phyloP scores from a whole-genome alignment of 2,797 vertebrate species.

The Serranus cabrilla region DNA sequence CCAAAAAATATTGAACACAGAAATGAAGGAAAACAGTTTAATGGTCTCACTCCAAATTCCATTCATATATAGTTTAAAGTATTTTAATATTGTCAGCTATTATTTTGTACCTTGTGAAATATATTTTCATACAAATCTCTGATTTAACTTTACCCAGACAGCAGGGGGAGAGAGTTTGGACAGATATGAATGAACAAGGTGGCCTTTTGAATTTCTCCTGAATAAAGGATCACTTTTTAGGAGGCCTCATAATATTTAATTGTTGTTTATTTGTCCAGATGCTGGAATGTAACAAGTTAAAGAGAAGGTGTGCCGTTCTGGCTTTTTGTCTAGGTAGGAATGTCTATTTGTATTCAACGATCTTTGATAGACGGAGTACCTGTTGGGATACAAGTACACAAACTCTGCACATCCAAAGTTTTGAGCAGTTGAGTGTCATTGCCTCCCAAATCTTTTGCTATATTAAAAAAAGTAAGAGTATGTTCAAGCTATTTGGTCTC shows the following conservation, averaged over 20 bases:
- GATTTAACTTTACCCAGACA: no score
- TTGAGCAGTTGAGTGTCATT: neutral
- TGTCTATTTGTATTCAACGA: neutral
- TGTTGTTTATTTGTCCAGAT: neutral
- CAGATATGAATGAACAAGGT: neutral
- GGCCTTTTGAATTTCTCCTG: neutral
- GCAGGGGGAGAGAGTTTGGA: neutral
- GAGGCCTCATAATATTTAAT: no score
- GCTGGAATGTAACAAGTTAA: neutral
- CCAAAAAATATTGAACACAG: no score
- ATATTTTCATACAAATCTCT: no score
- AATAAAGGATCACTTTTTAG: neutral
- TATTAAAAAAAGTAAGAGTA: neutral
- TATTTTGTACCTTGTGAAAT: no score
- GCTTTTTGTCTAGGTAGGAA: neutral
- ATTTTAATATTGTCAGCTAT: no score
- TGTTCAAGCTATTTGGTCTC: conserved; percentile 35
- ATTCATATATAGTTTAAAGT: no score
- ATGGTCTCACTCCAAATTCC: no score
- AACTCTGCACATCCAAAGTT: neutral
- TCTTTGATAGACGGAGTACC: neutral
- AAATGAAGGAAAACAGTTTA: no score
- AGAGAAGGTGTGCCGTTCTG: neutral
- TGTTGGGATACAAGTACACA: neutral
- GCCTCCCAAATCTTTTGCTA: conserved; percentile 1